Evolutionary conservation across 1,140 invertebrate species (phyloP).

Genomic region (Meloidogyne exigua): DNA sequence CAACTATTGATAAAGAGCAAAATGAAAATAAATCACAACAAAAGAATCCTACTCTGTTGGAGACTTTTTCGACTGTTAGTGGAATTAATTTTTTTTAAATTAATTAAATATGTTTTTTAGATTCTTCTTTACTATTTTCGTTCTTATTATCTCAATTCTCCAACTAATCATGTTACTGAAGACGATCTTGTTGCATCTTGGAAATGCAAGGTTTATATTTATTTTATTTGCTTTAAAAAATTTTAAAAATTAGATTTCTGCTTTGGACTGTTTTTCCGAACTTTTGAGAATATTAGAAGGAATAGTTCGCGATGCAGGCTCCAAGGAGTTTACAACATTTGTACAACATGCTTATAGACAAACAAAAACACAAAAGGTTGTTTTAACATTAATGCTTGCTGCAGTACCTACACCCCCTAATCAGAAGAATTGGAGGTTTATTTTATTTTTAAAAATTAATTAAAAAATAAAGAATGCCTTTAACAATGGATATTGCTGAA

Average conservation of each 20-base stretch:
- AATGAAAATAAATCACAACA: slow-evolving; percentile 2
- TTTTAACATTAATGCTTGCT: slow-evolving; percentile 79
- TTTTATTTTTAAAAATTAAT: background rate
- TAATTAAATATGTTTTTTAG: slow-evolving; percentile 32
- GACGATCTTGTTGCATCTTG: slow-evolving; percentile 49
- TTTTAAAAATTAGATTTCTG: slow-evolving; percentile 53
- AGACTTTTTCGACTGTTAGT: background rate
- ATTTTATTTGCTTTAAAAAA: slow-evolving; percentile 6
- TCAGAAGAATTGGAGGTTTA: slow-evolving; percentile 45
- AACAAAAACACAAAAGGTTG: slow-evolving; percentile 84
- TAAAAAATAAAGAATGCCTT: slow-evolving; percentile 66
- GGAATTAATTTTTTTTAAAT: background rate
- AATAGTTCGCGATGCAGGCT: slow-evolving; percentile 76
- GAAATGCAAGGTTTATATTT: slow-evolving; percentile 52
- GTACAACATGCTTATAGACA: slow-evolving; percentile 77
- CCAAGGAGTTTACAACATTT: slow-evolving; percentile 79
- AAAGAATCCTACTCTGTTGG: background rate
- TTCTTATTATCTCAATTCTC: slow-evolving; percentile 62
- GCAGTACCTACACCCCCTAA: slow-evolving; percentile 72
- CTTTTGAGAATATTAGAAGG: slow-evolving; percentile 76
- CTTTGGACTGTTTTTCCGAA: slow-evolving; percentile 75
- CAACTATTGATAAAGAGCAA: slow-evolving; percentile 9
- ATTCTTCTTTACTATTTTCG: slow-evolving; percentile 59
- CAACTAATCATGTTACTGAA: slow-evolving; percentile 54
- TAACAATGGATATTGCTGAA: slow-evolving; percentile 79